Evolutionary conservation across 2,113 vertebrate species (phyloP).

Genomic region (Egretta garzetta): DNA sequence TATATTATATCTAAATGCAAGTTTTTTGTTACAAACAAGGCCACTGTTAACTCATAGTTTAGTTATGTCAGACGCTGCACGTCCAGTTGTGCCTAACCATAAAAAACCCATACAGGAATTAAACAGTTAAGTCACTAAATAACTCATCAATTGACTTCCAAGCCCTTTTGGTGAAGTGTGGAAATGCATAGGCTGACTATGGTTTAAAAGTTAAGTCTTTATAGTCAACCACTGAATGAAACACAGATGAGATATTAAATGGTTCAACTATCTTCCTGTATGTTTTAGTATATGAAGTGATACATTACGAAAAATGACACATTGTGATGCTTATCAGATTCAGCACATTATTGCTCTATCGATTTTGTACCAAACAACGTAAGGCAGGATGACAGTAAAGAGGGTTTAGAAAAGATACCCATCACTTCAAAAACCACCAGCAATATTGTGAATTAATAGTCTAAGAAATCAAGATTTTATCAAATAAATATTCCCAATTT

Average conservation of each 20-base stretch:
- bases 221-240: neutral
- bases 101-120: neutral
- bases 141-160: neutral
- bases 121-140: neutral
- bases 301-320: neutral
- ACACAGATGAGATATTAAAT: neutral
- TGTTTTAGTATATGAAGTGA: neutral
- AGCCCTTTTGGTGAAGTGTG: neutral
- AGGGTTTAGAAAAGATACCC: neutral
- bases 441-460: neutral
- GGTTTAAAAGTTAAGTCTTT: neutral
- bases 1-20: neutral
- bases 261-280: neutral
- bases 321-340: neutral
- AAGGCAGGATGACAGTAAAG: neutral
- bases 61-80: neutral
- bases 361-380: neutral
- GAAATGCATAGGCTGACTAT: neutral
- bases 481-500: neutral
- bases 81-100: fast-evolving
- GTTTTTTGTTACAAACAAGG: neutral
- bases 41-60: neutral
- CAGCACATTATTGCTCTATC: neutral
- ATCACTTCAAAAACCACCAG: neutral
- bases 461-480: neutral